Evolutionary conservation across 2,797 vertebrate genomes (phyloP), one percentile per base, ranked within the genome.

Genomic region (Lacerta agilis): DNA sequence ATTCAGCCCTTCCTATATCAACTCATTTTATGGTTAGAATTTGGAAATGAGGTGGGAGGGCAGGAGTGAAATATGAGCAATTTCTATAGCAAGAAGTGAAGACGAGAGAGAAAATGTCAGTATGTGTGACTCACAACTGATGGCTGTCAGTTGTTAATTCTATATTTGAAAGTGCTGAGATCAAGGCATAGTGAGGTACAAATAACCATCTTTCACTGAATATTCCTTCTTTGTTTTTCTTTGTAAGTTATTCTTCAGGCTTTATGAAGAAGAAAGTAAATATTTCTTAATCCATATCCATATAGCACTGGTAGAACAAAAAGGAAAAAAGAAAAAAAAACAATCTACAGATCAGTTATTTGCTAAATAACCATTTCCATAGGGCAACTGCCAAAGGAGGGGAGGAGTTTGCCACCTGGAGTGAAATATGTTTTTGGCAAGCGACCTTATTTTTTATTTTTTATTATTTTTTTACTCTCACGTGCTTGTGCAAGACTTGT

Each of bases 111-210:
- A 90, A 95, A 96, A 96, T 92, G 88, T 93, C 95, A 94, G n/a
- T 77, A 17, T 79, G 69, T 82, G 73, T 96, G 96, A 96, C 86
- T 97, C 96, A 96, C 78, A 90, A 73, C 67, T 89, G 91, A 93
- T 92, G 92, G 95, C 67, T 95, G 96, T 94, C 94, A 96, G 82
- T 73, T 94, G 91, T 89, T 95, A 87, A 6, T 83, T 87, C 92
- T 90, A 72, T 77, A 43, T 93, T 94, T 94, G 83, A 94, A 94
- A 95, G 91, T 93, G 94, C 90, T 85, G 94, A 86, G 33, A 80
- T 75, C 92, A 93, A 89, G 90, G 86, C 86, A 93, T 81, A 82
- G 92, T 87, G 87, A 89, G 36, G 88, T 92, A 95, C 92, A 96
- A 96, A 96, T 90, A 92, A 88, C 23, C 10, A 86, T 64, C 79